Evolutionary conservation across 2,113 vertebrate species (phyloP).

Genomic region (Argyrosomus japonicus): DNA sequence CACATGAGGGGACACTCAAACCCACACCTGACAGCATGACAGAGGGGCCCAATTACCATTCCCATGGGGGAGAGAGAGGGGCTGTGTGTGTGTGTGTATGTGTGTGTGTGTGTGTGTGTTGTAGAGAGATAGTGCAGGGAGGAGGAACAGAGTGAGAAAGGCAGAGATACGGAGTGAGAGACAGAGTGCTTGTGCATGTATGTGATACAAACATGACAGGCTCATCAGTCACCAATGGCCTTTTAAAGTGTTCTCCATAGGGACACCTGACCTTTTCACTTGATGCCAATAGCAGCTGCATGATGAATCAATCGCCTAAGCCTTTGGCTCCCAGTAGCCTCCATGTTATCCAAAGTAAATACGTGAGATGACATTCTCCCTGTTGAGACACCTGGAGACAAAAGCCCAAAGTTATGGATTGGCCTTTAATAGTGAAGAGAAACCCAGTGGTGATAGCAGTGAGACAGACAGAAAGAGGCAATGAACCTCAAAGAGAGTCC

Average conservation of each 20-base stretch:
- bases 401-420: conserved; percentile 60
- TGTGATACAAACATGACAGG: conserved; percentile 76
- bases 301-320: conserved; percentile 79
- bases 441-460: conserved; percentile 34
- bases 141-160: conserved; percentile 31
- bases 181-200: conserved; percentile 59
- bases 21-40: conserved; percentile 76
- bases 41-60: conserved; percentile 75
- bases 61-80: conserved; percentile 43
- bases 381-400: conserved; percentile 60
- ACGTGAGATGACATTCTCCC: conserved; percentile 63
- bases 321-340: conserved; percentile 46
- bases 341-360: conserved; percentile 71
- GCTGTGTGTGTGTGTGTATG: conserved; percentile 33
- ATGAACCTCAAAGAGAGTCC: conserved; percentile 25
- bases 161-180: conserved; percentile 23
- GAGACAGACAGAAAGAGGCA: conserved; percentile 35
- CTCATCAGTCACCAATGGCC: conserved; percentile 82
- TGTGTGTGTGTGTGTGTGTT: conserved; percentile 46
- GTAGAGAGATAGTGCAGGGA: conserved; percentile 3
- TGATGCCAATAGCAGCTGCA: conserved; percentile 78
- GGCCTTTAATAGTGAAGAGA: conserved; percentile 50
- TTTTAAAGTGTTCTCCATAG: conserved; percentile 78
- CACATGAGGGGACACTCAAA: conserved; percentile 70
- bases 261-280: conserved; percentile 80